phyloP scores from a whole-genome alignment of 2,888 invertebrate species.

The Latrodectus elegans region DNA sequence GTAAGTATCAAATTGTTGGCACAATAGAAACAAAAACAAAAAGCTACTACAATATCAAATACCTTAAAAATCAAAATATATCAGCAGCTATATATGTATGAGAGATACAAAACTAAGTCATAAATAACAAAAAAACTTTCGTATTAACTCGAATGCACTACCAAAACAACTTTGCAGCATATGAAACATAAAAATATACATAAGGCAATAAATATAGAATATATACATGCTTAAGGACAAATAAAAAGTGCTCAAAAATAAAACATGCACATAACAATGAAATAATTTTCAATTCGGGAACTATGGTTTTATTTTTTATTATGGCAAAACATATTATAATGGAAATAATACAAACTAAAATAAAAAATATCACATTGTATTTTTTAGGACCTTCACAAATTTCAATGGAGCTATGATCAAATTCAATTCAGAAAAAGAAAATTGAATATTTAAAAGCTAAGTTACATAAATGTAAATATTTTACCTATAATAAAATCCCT shows the following conservation, averaged over 20 bases:
- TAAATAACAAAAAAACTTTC: constrained; percentile 7
- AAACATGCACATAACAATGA: constrained; percentile 52
- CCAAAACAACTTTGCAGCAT: constrained; percentile 24
- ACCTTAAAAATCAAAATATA: constrained; percentile 49
- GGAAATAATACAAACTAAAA: constrained; percentile 25
- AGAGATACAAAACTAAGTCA: constrained; percentile 43
- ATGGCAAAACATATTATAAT: constrained; percentile 19
- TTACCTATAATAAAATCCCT: too few relatives aligned
- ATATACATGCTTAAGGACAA: constrained; percentile 41
- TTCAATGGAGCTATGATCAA: too few relatives aligned
- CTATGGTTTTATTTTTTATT: constrained; percentile 16
- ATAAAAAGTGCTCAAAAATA: constrained; percentile 33
- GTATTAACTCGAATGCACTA: constrained; percentile 20
- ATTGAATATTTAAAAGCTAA: too few relatives aligned
- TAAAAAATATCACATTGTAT: constrained; percentile 9
- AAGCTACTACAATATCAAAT: constrained; percentile 50
- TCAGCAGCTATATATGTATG: constrained; percentile 28
- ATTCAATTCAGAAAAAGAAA: too few relatives aligned
- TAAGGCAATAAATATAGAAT: constrained; percentile 19
- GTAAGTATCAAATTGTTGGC: constrained; percentile 55
- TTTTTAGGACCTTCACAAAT: neutral
- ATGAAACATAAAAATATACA: constrained; percentile 20
- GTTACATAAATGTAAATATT: too few relatives aligned
- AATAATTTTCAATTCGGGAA: constrained; percentile 11
- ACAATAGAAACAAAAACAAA: constrained; percentile 61